These are phyloP conservation scores for Clarias macrocephalus DNA, from an alignment of 2,113 vertebrate genomes.

Conservation along the genomic window DNA sequence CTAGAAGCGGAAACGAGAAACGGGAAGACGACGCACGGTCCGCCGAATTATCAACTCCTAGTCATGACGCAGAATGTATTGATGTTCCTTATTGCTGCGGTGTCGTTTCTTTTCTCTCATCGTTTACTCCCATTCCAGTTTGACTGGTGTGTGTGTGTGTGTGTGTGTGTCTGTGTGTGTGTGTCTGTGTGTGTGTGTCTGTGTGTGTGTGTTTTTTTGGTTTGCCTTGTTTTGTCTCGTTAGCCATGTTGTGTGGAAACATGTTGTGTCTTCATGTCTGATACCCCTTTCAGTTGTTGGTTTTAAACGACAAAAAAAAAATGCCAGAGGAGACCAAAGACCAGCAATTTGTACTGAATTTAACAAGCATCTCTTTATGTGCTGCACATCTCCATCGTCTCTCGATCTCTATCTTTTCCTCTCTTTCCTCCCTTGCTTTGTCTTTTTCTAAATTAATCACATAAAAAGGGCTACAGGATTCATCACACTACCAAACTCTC, in stretches of 20 bases:
- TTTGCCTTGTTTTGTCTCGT: constrained; percentile 1
- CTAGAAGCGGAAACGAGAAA: background rate
- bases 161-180: too few relatives aligned
- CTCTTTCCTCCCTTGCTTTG: background rate
- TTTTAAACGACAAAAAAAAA: constrained; percentile 16
- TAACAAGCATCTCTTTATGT: constrained; percentile 41
- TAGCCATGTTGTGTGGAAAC: constrained; percentile 19
- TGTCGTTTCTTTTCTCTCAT: constrained; percentile 39
- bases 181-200: too few relatives aligned
- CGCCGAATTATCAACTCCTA: background rate
- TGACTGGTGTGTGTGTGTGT: background rate
- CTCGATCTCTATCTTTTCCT: constrained; percentile 3
- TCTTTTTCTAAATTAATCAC: background rate
- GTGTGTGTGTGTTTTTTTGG: constrained; percentile 1
- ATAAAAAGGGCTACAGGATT: constrained; percentile 59
- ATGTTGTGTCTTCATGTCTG: constrained; percentile 38
- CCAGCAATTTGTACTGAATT: constrained; percentile 53
- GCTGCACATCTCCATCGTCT: constrained; percentile 24
- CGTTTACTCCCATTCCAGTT: constrained; percentile 41
- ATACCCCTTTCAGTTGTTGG: constrained; percentile 6
- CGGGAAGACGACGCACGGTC: background rate
- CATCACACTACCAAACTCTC: constrained; percentile 44
- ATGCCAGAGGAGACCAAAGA: constrained; percentile 61
- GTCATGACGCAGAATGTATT: constrained; percentile 47
- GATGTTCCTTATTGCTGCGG: constrained; percentile 6